Evolutionary conservation across 2,888 invertebrate species (phyloP).

Genomic region (Microctonus aethiopoides): DNA sequence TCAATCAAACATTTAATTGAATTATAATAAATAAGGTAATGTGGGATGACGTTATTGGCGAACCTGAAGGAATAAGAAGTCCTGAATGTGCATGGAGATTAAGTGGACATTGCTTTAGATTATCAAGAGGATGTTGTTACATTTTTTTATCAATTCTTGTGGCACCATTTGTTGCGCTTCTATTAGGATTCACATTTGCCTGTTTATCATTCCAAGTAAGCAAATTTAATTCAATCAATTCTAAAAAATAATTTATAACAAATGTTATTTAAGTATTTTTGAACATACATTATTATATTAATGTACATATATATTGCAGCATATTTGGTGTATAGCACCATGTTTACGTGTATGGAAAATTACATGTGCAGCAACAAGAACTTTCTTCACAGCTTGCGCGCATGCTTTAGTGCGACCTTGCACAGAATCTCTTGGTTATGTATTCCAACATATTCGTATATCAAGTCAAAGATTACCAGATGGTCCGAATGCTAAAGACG

Average conservation of each 20-base stretch:
- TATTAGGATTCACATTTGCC: conserved; percentile 76
- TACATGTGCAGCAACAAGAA: conserved; percentile 73
- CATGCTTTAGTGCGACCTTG: conserved; percentile 75
- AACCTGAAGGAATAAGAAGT: conserved; percentile 77
- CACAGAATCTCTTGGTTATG: conserved; percentile 73
- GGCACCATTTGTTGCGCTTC: conserved; percentile 76
- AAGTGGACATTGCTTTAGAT: conserved; percentile 74
- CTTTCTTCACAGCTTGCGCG: conserved; percentile 71
- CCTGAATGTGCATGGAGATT: conserved; percentile 80
- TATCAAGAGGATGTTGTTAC: conserved; percentile 77
- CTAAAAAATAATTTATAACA: not conserved
- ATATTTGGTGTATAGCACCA: conserved; percentile 81
- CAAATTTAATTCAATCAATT: conserved; percentile 29
- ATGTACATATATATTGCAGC: conserved; percentile 68
- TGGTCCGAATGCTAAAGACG: conserved; percentile 67
- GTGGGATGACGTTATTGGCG: conserved; percentile 79
- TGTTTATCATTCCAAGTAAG: conserved; percentile 78
- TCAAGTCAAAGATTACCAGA: conserved; percentile 70
- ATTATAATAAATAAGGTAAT: conserved; percentile 69
- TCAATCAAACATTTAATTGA: not conserved
- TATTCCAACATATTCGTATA: conserved; percentile 73
- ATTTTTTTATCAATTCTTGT: conserved; percentile 75
- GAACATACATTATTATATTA: too few relatives aligned
- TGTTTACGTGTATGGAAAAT: conserved; percentile 76
- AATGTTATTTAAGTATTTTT: not conserved